phyloP scores from a whole-genome alignment of 1,140 invertebrate genomes.

The Tetramorium alpestre region DNA sequence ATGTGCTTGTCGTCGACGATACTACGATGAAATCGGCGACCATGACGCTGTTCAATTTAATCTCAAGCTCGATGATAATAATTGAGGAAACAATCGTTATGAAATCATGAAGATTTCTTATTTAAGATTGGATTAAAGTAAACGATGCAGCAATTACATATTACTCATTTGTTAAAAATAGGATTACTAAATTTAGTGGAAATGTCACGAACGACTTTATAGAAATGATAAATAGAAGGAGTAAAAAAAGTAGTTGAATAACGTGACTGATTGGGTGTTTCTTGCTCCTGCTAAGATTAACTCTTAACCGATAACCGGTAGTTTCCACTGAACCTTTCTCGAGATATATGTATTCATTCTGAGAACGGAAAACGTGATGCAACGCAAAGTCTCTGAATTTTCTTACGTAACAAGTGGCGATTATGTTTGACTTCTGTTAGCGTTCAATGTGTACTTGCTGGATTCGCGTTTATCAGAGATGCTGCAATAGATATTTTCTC shows the following conservation, averaged over 20 bases:
- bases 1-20: background rate
- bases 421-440: conserved; percentile 10
- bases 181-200: background rate
- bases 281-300: conserved; percentile 12
- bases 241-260: background rate
- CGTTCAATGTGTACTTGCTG: background rate
- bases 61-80: background rate
- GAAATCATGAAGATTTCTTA: background rate
- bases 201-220: background rate
- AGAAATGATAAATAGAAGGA: background rate
- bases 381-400: conserved; percentile 37
- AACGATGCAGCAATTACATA: background rate
- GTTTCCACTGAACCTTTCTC: conserved; percentile 4
- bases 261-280: conserved; percentile 2
- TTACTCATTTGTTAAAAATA: conserved; percentile 8
- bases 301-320: conserved; percentile 18
- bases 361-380: conserved; percentile 37
- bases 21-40: background rate
- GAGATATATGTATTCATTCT: conserved; percentile 14
- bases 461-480: background rate
- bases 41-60: background rate
- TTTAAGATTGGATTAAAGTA: background rate
- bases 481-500: background rate
- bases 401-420: conserved; percentile 34
- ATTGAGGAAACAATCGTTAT: background rate